Base-by-base conservation (phyloP, 2,888 invertebrate species). In the Gryllus longicercus region DNA sequence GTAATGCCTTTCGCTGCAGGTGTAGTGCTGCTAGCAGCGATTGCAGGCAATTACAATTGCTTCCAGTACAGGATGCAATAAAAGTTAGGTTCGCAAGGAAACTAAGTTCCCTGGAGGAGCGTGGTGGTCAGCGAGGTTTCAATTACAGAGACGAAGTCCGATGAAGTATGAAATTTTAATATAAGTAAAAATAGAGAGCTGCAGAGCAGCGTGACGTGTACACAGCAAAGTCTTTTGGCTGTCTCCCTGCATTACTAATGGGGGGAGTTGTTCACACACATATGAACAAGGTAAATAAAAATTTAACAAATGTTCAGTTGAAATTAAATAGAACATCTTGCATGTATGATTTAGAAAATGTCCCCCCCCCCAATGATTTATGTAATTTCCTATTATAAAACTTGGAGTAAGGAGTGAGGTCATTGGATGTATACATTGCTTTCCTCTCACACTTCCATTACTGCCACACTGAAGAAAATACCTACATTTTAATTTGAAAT, bases 361-460 rank as follows among this genome's bases (percentile, higher is more conserved):
- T 78, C 76, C 51, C 78, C n/a, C n/a, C n/a, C 80, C 79, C 80
- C 82, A 78, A 51, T 77, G 63, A 79, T 49, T 80, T 74, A 78
- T 80, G 80, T 63, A 80, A 51, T 75, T 80, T 82, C 77, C 81
- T 79, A 78, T 50, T 49, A 23, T 78, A 82, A 82, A 82, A 82
- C 80, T 79, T 82, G 82, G 79, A 81, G 80, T 81, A 82, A 78
- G 81, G 82, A 82, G 82, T 82, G 81, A 79, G 75, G 74, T 21
- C 14, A 38, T 74, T 75, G 63, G 23, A 78, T 80, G 75, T 51
- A 76, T 51, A 25, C 25, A 38, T 38, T 38, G 38, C 38, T 76
- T 74, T 77, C n/a, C 80, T 80, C 50, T 76, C 80, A 78, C 77
- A 74, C 80, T 63, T 76, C 77, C 38, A 25, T 51, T 80, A 74